Conservation (phyloP, 2,113 vertebrate species). For the Cathartes aura region DNA sequence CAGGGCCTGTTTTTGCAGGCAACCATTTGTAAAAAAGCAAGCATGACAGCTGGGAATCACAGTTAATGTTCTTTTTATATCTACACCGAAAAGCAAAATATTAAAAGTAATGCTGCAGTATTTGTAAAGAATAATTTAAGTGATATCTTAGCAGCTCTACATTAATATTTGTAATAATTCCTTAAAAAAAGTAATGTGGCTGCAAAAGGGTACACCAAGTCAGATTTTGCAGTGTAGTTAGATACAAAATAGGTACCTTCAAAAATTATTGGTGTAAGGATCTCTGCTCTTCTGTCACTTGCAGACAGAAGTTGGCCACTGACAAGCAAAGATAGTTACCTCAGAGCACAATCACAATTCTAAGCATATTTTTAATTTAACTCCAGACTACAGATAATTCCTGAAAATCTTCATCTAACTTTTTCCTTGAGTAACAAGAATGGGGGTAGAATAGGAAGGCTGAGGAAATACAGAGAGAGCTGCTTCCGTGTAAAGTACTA, state of each 20-base stretch:
- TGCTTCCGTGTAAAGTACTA: neutral
- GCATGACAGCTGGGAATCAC: neutral
- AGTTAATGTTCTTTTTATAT: neutral
- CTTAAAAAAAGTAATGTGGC: neutral
- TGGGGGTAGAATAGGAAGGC: neutral
- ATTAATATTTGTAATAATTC: neutral
- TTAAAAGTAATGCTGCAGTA: neutral
- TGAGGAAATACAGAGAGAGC: neutral
- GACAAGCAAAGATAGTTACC: neutral
- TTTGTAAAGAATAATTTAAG: neutral
- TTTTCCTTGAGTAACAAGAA: neutral
- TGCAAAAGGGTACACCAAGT: neutral
- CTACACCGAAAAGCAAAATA: neutral
- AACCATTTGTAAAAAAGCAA: neutral
- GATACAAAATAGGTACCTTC: neutral
- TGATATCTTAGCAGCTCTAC: neutral
- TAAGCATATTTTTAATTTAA: neutral
- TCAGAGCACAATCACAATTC: neutral
- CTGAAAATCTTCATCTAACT: neutral
- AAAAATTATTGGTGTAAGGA: neutral
- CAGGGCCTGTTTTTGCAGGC: constrained; percentile 36
- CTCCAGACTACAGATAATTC: neutral
- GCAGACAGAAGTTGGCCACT: neutral
- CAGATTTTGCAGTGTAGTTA: neutral
- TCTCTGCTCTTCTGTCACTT: neutral